phyloP scores from a whole-genome alignment of 2,113 vertebrate genomes.

The Penelope pileata region DNA sequence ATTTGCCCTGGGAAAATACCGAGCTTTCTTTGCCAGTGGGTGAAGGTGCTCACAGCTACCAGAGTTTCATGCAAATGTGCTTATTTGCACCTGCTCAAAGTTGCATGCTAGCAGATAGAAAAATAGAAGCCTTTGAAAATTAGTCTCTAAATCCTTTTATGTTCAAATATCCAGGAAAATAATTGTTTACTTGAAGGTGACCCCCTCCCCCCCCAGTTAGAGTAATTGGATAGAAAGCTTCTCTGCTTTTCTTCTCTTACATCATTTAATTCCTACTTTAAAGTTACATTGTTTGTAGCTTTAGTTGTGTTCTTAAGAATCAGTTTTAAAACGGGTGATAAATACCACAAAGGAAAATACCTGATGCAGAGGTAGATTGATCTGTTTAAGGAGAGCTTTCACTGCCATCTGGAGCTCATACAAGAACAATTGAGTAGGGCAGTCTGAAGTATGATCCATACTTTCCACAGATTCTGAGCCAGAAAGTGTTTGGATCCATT shows the following conservation, averaged over 20 bases:
- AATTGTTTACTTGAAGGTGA: not conserved
- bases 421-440: slow-evolving; percentile 87
- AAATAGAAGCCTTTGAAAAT: not conserved
- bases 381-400: slow-evolving; percentile 90
- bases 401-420: slow-evolving; percentile 92
- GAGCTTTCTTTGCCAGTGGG: not conserved
- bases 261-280: not conserved
- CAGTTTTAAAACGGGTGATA: slow-evolving; percentile 42
- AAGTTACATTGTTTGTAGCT: not conserved
- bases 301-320: not conserved
- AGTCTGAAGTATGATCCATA: slow-evolving; percentile 81
- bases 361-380: slow-evolving; percentile 94
- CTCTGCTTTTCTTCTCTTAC: not conserved
- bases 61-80: not conserved
- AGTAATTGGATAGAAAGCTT: not conserved
- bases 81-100: not conserved
- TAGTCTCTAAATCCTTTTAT: not conserved
- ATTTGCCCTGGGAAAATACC: not conserved
- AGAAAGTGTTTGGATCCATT: slow-evolving; percentile 92
- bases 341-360: slow-evolving; percentile 74
- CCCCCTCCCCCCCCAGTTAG: not conserved
- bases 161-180: not conserved
- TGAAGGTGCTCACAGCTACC: not conserved
- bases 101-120: not conserved
- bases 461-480: slow-evolving; percentile 83